phyloP scores from a whole-genome alignment of 1,140 invertebrate species.

The Paraescarpia echinospica region DNA sequence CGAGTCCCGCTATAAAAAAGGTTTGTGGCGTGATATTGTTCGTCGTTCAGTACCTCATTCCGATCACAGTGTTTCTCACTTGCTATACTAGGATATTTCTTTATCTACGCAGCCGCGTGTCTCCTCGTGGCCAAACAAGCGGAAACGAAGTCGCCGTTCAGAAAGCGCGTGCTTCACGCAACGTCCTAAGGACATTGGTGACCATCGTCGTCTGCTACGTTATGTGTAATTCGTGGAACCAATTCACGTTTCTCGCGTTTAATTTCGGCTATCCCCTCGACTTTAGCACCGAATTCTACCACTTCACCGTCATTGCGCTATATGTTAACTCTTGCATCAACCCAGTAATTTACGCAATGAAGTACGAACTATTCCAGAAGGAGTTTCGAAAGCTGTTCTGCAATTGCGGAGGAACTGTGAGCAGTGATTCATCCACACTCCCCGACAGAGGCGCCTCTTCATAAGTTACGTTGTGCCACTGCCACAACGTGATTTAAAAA shows the following conservation, averaged over 20 bases:
- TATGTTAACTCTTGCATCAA: slow-evolving; percentile 31
- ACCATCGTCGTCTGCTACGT: slow-evolving; percentile 21
- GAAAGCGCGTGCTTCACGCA: slow-evolving; percentile 18
- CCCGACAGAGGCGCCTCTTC: no score
- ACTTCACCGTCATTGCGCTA: slow-evolving; percentile 27
- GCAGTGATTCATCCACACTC: no score
- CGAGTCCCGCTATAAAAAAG: background rate
- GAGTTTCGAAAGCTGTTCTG: slow-evolving; percentile 8
- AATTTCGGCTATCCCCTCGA: slow-evolving; percentile 9
- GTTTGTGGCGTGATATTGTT: slow-evolving; percentile 20
- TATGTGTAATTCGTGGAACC: slow-evolving; percentile 23
- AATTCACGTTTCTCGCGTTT: slow-evolving; percentile 26
- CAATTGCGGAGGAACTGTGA: background rate
- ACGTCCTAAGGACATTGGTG: slow-evolving; percentile 23
- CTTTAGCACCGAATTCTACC: slow-evolving; percentile 21
- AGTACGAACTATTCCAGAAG: slow-evolving; percentile 28
- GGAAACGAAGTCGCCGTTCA: background rate
- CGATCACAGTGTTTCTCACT: slow-evolving; percentile 16
- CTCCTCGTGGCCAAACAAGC: background rate
- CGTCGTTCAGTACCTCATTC: slow-evolving; percentile 18
- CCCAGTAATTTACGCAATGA: slow-evolving; percentile 23
- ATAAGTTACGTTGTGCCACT: no score
- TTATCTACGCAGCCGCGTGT: background rate
- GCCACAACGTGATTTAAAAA: no score
- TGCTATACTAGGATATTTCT: slow-evolving; percentile 17